Percentiles rank a stretch among this genome's conserved stretches.
These are phyloP conservation scores for Acleris literana DNA, from an alignment of 2,888 invertebrate genomes.

Conservation along the genomic window DNA sequence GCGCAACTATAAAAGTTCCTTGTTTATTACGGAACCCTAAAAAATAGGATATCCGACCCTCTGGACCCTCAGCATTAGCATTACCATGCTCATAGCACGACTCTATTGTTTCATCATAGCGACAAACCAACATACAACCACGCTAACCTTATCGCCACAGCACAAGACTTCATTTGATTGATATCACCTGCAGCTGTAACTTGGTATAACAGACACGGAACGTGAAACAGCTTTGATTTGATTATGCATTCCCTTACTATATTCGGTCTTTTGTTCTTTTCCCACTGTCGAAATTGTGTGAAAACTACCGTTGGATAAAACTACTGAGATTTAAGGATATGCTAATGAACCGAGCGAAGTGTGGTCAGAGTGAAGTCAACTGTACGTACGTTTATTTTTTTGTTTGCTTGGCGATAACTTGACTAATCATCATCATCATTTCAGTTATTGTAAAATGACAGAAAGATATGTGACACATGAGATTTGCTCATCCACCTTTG, in stretches of 20 bases:
- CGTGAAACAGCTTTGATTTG: conserved; percentile 30
- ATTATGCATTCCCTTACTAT: conserved; percentile 36
- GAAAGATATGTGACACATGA: too few relatives aligned
- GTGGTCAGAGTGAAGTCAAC: too few relatives aligned
- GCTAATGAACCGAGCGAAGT: too few relatives aligned
- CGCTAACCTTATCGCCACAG: conserved; percentile 33
- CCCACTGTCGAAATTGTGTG: conserved; percentile 26
- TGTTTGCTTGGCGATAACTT: too few relatives aligned
- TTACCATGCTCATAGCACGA: conserved; percentile 58
- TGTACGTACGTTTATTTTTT: too few relatives aligned
- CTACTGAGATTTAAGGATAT: too few relatives aligned
- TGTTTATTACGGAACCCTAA: background rate
- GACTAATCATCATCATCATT: too few relatives aligned
- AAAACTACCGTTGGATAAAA: conserved; percentile 4
- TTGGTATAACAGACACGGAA: conserved; percentile 36
- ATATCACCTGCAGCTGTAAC: conserved; percentile 10
- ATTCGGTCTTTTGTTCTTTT: conserved; percentile 33
- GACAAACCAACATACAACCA: conserved; percentile 42
- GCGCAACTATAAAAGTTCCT: too few relatives aligned
- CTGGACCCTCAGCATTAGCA: conserved; percentile 64
- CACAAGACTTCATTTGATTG: conserved; percentile 42
- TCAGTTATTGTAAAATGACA: too few relatives aligned
- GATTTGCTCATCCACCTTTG: too few relatives aligned
- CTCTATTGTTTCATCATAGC: conserved; percentile 62
- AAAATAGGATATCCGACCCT: conserved; percentile 22